Evolutionary conservation across 2,797 vertebrate species (phyloP).

Genomic region (Hybognathus amarus): DNA sequence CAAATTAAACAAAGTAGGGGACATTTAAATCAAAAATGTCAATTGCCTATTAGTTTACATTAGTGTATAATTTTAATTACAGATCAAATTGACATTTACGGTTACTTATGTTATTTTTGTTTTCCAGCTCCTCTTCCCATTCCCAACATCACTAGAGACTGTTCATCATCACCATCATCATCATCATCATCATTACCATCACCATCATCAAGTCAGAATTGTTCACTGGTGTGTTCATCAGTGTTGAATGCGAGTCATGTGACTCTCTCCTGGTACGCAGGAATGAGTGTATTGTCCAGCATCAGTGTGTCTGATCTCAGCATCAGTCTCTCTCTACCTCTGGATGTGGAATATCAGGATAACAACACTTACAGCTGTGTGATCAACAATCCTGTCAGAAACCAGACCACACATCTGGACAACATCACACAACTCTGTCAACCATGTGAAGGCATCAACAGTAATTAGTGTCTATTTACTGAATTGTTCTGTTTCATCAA

Average conservation of each 20-base stretch:
- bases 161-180: no score
- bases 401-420: not conserved
- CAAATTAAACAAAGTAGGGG: no score
- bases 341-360: slow-evolving; percentile 19
- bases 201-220: not conserved
- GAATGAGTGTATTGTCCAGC: slow-evolving; percentile 4
- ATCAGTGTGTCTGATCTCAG: slow-evolving; percentile 29
- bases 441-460: accelerated
- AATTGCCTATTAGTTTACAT: no score
- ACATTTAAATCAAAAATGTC: no score
- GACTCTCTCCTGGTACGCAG: slow-evolving; percentile 24
- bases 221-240: slow-evolving; percentile 1
- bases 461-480: no score
- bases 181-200: no score
- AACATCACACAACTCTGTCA: not conserved
- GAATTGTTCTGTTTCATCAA: no score
- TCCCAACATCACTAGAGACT: not conserved
- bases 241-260: not conserved
- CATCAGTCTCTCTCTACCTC: slow-evolving; percentile 12
- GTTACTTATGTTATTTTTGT: no score
- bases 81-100: no score
- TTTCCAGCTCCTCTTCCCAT: no score
- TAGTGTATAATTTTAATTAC: no score
- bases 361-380: slow-evolving; percentile 22
- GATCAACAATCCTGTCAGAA: not conserved